phyloP scores from a whole-genome alignment of 2,113 vertebrate species.

The Fregetta grallaria region DNA sequence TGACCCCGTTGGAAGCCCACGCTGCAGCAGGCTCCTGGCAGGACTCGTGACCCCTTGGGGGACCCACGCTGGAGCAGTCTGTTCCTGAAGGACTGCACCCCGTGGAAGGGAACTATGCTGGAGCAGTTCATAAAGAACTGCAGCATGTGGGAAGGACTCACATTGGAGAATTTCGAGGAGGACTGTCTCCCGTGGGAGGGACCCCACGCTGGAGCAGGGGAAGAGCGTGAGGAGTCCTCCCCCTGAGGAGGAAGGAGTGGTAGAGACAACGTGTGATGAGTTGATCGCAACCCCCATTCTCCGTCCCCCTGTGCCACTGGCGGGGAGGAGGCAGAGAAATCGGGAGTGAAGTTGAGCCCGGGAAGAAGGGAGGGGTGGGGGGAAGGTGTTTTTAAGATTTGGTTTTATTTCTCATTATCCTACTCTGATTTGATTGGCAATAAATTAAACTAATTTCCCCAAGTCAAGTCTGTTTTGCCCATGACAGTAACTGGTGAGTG shows the following conservation, averaged over 20 bases:
- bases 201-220: neutral
- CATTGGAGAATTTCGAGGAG: neutral
- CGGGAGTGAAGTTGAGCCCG: neutral
- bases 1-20: no score
- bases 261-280: neutral
- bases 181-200: neutral
- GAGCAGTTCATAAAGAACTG: neutral
- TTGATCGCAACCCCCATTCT: neutral
- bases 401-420: neutral
- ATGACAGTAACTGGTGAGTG: neutral
- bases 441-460: neutral
- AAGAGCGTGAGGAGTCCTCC: neutral
- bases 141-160: neutral
- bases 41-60: no score
- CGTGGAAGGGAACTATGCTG: neutral
- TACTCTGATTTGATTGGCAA: neutral
- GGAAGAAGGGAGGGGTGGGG: neutral
- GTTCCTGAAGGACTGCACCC: no score
- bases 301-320: neutral
- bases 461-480: neutral
- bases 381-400: neutral
- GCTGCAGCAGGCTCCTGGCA: no score
- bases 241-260: neutral
- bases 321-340: neutral
- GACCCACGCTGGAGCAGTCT: no score